phyloP scores from a whole-genome alignment of 2,113 vertebrate species.

The Fukomys damarensis region DNA sequence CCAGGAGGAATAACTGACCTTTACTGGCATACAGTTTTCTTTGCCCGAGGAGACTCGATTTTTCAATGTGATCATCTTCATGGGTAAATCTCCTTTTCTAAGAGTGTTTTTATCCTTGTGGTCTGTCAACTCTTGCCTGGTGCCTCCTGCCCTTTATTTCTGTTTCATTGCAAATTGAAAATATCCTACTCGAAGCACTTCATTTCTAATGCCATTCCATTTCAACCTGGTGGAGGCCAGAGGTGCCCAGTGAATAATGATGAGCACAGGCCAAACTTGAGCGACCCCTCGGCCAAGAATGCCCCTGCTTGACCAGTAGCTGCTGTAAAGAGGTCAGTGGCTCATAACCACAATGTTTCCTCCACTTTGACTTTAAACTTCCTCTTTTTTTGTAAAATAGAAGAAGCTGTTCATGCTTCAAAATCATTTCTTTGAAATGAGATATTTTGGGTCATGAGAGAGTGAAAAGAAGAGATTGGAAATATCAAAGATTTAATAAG shows the following conservation, averaged over 20 bases:
- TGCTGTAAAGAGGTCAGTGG: not conserved
- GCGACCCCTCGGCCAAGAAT: not conserved
- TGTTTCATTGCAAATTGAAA: slow-evolving; percentile 65
- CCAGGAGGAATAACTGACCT: slow-evolving; percentile 77
- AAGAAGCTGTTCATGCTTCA: not conserved
- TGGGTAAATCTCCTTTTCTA: slow-evolving; percentile 60
- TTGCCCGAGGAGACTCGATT: slow-evolving; percentile 79
- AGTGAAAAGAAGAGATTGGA: slow-evolving; percentile 35
- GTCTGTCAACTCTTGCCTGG: slow-evolving; percentile 50
- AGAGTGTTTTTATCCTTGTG: slow-evolving; percentile 55
- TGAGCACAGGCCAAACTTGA: not conserved
- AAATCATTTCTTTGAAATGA: not conserved
- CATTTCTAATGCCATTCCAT: slow-evolving; percentile 7
- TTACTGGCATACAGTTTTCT: slow-evolving; percentile 73
- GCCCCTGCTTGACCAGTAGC: too few relatives aligned
- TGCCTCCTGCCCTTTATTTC: slow-evolving; percentile 50
- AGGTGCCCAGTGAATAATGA: not conserved
- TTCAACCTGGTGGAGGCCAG: not conserved
- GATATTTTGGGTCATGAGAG: not conserved
- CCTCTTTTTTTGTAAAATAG: not conserved
- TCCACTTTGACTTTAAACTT: not conserved
- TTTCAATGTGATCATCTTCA: slow-evolving; percentile 76
- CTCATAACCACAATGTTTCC: not conserved
- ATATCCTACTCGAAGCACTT: slow-evolving; percentile 14
- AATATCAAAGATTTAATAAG: not conserved